Evolutionary conservation across 2,797 vertebrate species (phyloP).

Genomic region (Molossus molossus): DNA sequence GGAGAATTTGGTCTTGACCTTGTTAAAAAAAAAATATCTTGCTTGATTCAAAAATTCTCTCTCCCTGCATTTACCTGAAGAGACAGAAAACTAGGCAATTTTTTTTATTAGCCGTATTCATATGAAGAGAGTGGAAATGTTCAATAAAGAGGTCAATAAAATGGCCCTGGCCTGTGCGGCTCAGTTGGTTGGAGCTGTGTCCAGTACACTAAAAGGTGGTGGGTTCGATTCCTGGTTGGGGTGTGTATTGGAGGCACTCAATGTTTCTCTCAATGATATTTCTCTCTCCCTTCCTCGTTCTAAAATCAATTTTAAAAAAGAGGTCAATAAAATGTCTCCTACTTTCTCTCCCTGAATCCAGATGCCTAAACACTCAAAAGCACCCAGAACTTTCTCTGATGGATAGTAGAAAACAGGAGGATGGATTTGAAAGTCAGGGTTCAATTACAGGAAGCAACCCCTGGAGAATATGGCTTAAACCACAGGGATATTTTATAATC

Average conservation of each 20-base stretch:
- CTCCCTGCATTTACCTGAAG: conserved; percentile 17
- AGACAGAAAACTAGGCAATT: conserved; percentile 40
- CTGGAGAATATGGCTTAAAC: conserved; percentile 20
- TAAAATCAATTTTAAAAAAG: not conserved
- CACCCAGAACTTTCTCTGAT: not conserved
- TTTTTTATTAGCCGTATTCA: not conserved
- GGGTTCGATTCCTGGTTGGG: not conserved
- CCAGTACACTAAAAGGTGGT: not conserved
- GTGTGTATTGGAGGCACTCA: not conserved
- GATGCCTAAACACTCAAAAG: conserved; percentile 56
- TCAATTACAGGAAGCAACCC: not conserved
- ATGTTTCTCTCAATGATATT: not conserved
- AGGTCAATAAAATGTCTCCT: conserved; percentile 9
- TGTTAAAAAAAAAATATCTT: conserved; percentile 60
- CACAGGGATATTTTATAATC: not conserved
- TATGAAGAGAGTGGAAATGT: conserved; percentile 24
- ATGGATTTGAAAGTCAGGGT: not conserved
- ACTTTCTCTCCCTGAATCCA: conserved; percentile 40
- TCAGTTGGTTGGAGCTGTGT: not conserved
- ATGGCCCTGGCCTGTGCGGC: not conserved
- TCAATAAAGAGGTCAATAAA: conserved; percentile 21
- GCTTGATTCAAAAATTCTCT: conserved; percentile 56
- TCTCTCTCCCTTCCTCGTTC: not conserved
- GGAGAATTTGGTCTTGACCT: conserved; percentile 33
- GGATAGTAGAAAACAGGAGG: not conserved